These are phyloP conservation scores for Chaetophractus vellerosus DNA, from an alignment of 2,797 vertebrate species.

Conservation along the genomic window DNA sequence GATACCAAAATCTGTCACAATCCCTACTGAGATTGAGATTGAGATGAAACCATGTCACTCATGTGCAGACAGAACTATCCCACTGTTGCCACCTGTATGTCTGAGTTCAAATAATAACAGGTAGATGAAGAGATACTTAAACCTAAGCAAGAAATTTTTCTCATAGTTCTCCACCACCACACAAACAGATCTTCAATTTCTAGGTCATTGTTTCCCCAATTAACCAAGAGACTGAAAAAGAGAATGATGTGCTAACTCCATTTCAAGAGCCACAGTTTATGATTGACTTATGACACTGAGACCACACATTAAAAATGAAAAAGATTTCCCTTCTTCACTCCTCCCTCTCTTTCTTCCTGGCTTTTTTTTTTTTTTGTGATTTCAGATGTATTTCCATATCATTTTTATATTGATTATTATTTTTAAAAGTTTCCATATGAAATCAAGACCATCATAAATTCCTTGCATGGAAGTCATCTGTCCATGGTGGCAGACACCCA, in stretches of 20 bases:
- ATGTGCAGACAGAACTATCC: background rate
- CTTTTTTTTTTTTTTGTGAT: background rate
- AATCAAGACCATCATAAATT: background rate
- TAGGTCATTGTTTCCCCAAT: background rate
- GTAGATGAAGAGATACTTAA: slow-evolving; percentile 26
- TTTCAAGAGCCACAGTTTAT: background rate
- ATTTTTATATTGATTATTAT: too few relatives aligned
- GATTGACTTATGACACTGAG: background rate
- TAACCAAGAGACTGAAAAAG: background rate
- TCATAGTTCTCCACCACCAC: background rate
- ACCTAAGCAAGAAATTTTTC: background rate
- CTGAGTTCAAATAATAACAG: slow-evolving; percentile 44
- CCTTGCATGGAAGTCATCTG: background rate
- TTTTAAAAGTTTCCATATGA: slow-evolving; percentile 45
- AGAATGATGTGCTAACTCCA: background rate
- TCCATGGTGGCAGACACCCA: background rate
- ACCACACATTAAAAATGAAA: background rate
- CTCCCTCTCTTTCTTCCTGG: background rate
- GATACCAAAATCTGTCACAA: slow-evolving; percentile 54
- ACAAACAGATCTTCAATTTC: background rate
- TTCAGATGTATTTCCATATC: background rate
- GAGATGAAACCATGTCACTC: background rate
- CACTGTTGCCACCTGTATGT: slow-evolving; percentile 65
- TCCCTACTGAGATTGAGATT: slow-evolving; percentile 63
- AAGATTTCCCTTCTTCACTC: background rate